Conservation (phyloP, 2,113 vertebrate genomes). For the Brienomyrus longianalis region DNA sequence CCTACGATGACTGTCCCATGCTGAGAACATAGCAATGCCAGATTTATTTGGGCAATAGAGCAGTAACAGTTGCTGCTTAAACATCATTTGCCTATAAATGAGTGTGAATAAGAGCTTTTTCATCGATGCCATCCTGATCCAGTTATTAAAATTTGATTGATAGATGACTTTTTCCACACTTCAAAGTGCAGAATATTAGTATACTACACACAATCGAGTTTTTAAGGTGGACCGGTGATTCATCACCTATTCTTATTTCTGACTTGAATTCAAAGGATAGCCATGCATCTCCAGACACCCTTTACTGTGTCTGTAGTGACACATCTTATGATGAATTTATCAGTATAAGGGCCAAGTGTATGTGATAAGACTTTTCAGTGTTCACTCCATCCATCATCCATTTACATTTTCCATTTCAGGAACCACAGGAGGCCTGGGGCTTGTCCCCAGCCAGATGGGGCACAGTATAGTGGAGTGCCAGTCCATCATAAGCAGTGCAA, state of each 20-base stretch:
- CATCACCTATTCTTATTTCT: not conserved
- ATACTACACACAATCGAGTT: not conserved
- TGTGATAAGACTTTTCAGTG: not conserved
- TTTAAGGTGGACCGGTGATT: not conserved
- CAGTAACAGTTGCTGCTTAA: not conserved
- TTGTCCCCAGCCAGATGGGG: not conserved
- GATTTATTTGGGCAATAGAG: not conserved
- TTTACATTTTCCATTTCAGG: not conserved
- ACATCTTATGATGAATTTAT: not conserved
- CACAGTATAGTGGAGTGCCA: not conserved
- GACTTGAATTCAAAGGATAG: not conserved
- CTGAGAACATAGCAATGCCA: not conserved
- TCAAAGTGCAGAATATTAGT: not conserved
- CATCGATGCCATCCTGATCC: not conserved
- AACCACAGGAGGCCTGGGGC: not conserved
- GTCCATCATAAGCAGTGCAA: not conserved
- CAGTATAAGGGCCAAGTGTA: not conserved
- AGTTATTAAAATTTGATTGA: not conserved
- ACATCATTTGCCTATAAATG: not conserved
- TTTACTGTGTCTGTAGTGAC: not conserved
- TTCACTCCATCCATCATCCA: not conserved
- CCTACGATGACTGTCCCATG: not conserved
- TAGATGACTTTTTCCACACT: not conserved
- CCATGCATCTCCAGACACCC: not conserved
- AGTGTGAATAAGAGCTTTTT: not conserved